A percentile compares a stretch with the other conserved stretches of the same genome.
Conservation (phyloP, 2,113 vertebrate species). For the Stegastes partitus region DNA sequence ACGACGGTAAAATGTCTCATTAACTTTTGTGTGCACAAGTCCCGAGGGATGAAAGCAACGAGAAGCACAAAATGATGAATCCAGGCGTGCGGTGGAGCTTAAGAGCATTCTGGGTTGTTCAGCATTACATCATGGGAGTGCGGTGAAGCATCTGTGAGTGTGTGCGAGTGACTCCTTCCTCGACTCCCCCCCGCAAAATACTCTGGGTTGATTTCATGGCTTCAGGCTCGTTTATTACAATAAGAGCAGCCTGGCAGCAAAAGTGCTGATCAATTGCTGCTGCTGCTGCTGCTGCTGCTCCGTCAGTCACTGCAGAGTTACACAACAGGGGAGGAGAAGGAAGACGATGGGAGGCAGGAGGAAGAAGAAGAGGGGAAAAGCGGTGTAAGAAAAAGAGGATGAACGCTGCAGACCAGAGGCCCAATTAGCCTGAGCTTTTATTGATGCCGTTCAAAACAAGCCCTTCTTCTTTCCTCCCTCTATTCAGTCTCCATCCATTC, state of each 20-base stretch:
- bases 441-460: conserved; percentile 40
- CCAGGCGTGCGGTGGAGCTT: conserved; percentile 23
- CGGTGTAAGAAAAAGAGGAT: neutral
- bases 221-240: conserved; percentile 65
- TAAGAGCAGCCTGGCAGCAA: conserved; percentile 70
- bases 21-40: conserved; percentile 4
- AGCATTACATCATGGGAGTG: conserved; percentile 62
- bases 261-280: conserved; percentile 77
- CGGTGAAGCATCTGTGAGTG: conserved; percentile 22
- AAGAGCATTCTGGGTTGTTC: conserved; percentile 39
- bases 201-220: conserved; percentile 55
- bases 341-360: conserved; percentile 4
- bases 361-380: neutral
- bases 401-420: conserved; percentile 31
- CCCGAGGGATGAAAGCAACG: conserved; percentile 15
- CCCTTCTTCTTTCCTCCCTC: neutral
- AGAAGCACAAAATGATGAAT: conserved; percentile 42
- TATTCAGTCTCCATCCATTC: conserved; percentile 36
- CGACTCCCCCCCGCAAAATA: conserved; percentile 51
- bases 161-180: conserved; percentile 22
- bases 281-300: conserved; percentile 36
- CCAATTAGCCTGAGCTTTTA: conserved; percentile 53
- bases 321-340: conserved; percentile 48
- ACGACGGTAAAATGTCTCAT: conserved; percentile 25
- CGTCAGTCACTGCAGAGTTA: conserved; percentile 73